Conservation (phyloP, 2,888 invertebrate genomes). For the Dryobota labecula region DNA sequence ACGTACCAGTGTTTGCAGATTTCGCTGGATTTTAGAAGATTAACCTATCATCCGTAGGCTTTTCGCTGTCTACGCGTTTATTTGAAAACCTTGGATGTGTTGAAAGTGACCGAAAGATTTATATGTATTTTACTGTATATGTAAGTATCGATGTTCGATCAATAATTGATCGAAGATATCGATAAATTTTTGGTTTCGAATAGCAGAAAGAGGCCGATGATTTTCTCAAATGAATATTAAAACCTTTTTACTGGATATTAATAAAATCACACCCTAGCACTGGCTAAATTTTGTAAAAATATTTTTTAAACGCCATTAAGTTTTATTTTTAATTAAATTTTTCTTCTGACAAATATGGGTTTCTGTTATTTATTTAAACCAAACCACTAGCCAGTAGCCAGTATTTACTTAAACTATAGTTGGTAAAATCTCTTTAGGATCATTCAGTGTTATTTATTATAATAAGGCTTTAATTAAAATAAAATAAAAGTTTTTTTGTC, state of each 20-base stretch:
- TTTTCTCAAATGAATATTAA: neutral
- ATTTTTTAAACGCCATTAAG: neutral
- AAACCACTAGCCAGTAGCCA: neutral
- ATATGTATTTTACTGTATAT: neutral
- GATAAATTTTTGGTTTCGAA: neutral
- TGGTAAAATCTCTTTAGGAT: neutral
- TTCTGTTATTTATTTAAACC: neutral
- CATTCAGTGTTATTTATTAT: too few species aligned
- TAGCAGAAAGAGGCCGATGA: too few species aligned
- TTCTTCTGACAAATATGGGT: neutral
- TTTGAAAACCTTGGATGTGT: constrained; percentile 72
- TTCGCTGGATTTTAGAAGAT: constrained; percentile 83
- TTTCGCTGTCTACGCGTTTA: constrained; percentile 69
- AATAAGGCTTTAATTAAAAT: too few species aligned
- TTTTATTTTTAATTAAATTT: neutral
- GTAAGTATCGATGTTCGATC: neutral
- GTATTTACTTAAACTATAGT: neutral
- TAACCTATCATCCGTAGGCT: constrained; percentile 74
- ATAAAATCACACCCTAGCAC: neutral
- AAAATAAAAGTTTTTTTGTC: too few species aligned
- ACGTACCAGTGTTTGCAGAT: constrained; percentile 83
- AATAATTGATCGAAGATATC: too few species aligned
- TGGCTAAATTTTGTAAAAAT: neutral
- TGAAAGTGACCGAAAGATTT: constrained; percentile 35
- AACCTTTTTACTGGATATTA: constrained; percentile 4